Evolutionary conservation across 2,888 invertebrate genomes (phyloP).

Genomic region (Drosophila trichaetosa): DNA sequence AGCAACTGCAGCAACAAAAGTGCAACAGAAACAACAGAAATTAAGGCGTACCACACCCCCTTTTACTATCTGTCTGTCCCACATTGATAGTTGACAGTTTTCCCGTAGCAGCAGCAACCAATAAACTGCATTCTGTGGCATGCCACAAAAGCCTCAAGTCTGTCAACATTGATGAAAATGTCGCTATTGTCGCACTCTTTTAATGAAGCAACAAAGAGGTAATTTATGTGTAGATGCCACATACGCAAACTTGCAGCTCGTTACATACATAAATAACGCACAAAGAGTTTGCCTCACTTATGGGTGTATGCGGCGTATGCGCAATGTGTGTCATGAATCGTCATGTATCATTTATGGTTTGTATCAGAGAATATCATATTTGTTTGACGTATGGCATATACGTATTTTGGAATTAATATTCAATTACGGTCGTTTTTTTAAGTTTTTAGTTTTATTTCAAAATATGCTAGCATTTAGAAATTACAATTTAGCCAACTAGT

Average conservation of each 20-base stretch:
- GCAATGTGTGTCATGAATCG: slow-evolving; percentile 11
- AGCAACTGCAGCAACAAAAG: slow-evolving; percentile 30
- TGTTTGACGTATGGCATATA: neutral
- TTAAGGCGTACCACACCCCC: slow-evolving; percentile 32
- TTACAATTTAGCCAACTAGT: neutral
- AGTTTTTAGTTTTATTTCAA: neutral
- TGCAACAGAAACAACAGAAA: slow-evolving; percentile 22
- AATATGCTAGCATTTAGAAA: neutral
- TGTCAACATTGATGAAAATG: slow-evolving; percentile 75
- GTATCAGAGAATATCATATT: neutral
- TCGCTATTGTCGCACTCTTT: slow-evolving; percentile 54
- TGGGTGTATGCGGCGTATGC: slow-evolving; percentile 23
- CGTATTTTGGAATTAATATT: neutral
- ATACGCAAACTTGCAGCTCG: slow-evolving; percentile 42
- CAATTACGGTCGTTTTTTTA: neutral
- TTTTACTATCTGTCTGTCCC: slow-evolving; percentile 33
- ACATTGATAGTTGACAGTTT: slow-evolving; percentile 70
- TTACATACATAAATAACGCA: slow-evolving; percentile 57
- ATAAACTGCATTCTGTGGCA: slow-evolving; percentile 59
- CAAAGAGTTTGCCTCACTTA: neutral
- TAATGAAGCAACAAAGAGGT: slow-evolving; percentile 71
- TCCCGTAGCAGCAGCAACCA: slow-evolving; percentile 40
- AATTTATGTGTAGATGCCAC: slow-evolving; percentile 33
- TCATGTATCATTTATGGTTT: neutral
- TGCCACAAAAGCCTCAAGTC: slow-evolving; percentile 67